These are phyloP conservation scores for Zaprionus vittiger DNA, from an alignment of 1,140 invertebrate genomes.

Conservation along the genomic window DNA sequence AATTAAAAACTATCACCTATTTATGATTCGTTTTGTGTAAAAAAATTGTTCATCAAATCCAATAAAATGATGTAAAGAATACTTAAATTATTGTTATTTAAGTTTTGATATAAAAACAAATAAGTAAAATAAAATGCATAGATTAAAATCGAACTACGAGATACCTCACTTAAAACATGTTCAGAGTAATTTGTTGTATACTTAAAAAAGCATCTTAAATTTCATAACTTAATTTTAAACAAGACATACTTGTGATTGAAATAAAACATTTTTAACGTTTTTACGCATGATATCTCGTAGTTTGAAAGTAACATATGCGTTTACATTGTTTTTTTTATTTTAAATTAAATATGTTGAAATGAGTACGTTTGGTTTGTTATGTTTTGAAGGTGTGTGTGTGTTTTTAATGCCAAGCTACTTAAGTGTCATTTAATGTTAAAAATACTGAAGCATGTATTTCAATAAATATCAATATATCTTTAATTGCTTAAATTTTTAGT, in stretches of 20 bases:
- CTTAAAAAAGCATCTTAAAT: background rate
- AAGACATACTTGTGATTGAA: background rate
- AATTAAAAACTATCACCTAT: slow-evolving; percentile 31
- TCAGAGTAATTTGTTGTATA: background rate
- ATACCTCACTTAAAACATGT: background rate
- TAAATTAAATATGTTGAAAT: slow-evolving; percentile 16
- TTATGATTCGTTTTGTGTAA: background rate
- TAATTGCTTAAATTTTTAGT: slow-evolving; percentile 54
- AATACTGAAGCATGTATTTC: slow-evolving; percentile 76
- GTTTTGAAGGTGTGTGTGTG: slow-evolving; percentile 21
- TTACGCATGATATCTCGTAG: slow-evolving; percentile 19
- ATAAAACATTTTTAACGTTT: background rate
- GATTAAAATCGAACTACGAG: background rate
- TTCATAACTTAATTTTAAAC: background rate
- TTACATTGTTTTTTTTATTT: background rate
- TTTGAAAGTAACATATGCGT: background rate
- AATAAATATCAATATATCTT: slow-evolving; percentile 73
- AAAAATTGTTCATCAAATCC: background rate
- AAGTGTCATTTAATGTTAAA: slow-evolving; percentile 65
- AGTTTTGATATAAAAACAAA: background rate
- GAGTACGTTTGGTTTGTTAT: slow-evolving; percentile 41
- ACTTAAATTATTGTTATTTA: background rate
- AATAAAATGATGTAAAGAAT: background rate
- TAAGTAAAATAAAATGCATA: slow-evolving; percentile 1
- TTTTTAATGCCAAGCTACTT: slow-evolving; percentile 50